Evolutionary conservation across 2,888 invertebrate genomes (phyloP), one percentile per base, ranked within the genome.

Genomic region (Chrysopilus asiliformis): DNA sequence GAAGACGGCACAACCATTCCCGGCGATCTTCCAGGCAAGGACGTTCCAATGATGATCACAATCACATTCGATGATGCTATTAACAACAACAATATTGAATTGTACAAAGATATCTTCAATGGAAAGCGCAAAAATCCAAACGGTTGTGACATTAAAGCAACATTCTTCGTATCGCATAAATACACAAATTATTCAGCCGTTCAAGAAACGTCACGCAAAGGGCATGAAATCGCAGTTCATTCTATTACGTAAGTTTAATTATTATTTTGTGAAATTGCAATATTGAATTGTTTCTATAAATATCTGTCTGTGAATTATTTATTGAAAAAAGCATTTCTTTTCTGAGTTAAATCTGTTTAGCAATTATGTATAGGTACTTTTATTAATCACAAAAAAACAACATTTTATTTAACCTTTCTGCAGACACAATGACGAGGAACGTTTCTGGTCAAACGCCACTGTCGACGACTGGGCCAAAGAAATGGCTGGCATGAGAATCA

Each of bases 21-120:
- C 43, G 85, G 85, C 10, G 85, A 87, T 55, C 65, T 87, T 32
- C 85, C 84, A 10, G 60, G 76, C 43, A 82, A 76, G 64, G 85
- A 87, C 53, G 85, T 90, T 1, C 90, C 90, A 4, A 89, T 90
- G 68, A 90, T 90, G 90, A 79, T 91, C 55, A 89, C 86, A 39
- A 82, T 91, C 56, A 90, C 90, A 34, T 91, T 91, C 58, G 90
- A 91, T 56, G 90, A 90, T 53, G 90, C 90, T 53, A 86, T 91
- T 64, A 91, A 91, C 64, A 89, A 89, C 65, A 89, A 91, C 67
- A 91, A 91, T 65, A 90, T 90, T 57, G 89, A 86, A 51, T 67
- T 91, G 34, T 91, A 90, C 72, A 85, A 85, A 60, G 87, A 89
- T 54, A 87, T 91, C 45, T 90, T 91, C 67, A 85, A 80, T 60